Percentiles rank a stretch among this genome's conserved stretches.
phyloP scores from a whole-genome alignment of 2,113 vertebrate species.

The Pterocles burchelli region DNA sequence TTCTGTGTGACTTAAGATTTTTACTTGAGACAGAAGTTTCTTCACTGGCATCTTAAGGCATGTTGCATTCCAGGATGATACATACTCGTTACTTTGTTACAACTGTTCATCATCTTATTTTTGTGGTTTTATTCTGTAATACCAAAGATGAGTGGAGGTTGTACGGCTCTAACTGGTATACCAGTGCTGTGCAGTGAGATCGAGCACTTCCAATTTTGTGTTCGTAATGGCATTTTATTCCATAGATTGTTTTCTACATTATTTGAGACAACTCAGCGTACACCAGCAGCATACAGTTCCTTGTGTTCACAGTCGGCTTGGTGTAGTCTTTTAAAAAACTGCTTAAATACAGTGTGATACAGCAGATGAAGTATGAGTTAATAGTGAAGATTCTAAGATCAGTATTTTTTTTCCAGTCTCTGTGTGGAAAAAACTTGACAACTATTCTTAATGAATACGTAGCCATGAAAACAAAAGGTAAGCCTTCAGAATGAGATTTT shows the following conservation, averaged over 20 bases:
- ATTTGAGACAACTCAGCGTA: background rate
- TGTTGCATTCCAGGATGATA: background rate
- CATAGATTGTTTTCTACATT: background rate
- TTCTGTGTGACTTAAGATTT: background rate
- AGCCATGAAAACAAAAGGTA: conserved; percentile 93
- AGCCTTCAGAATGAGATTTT: background rate
- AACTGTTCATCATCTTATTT: background rate
- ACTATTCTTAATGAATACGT: conserved; percentile 97
- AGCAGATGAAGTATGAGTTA: background rate
- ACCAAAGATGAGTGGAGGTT: background rate
- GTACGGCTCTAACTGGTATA: background rate
- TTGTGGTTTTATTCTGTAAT: background rate
- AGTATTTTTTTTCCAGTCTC: conserved; percentile 80
- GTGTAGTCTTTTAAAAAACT: background rate
- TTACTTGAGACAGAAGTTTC: background rate
- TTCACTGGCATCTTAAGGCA: background rate
- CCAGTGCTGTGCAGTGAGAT: background rate
- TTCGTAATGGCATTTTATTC: background rate
- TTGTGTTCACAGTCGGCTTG: background rate
- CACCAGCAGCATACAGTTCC: background rate
- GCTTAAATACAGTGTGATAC: background rate
- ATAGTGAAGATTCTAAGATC: background rate
- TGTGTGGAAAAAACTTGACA: conserved; percentile 95
- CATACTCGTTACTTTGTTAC: background rate
- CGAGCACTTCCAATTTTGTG: background rate